Conservation (phyloP, 2,113 vertebrate species). For the Pandion haliaetus region DNA sequence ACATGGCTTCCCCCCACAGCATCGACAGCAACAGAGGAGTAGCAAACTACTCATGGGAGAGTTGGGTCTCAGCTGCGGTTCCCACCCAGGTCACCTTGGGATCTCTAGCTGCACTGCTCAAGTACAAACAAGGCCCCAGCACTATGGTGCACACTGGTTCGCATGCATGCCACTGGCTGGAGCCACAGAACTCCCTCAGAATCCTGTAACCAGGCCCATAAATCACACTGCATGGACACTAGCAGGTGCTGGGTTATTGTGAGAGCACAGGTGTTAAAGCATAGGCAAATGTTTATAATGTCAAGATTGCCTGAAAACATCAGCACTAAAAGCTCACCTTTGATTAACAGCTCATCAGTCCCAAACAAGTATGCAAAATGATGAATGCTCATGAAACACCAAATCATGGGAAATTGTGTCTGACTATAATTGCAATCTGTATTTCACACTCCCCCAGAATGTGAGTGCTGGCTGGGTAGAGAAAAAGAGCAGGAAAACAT, state of each 20-base stretch:
- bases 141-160: fast-evolving
- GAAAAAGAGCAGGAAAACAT: background rate
- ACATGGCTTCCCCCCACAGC: background rate
- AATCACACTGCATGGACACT: background rate
- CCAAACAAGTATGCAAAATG: background rate
- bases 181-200: background rate
- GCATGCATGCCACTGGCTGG: fast-evolving
- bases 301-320: background rate
- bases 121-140: fast-evolving
- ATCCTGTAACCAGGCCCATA: background rate
- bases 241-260: background rate
- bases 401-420: background rate
- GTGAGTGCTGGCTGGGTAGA: background rate
- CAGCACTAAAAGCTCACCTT: background rate
- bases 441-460: background rate
- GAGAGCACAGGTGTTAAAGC: background rate
- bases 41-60: no score
- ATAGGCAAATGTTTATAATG: background rate
- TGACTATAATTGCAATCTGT: background rate
- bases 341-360: background rate
- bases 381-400: background rate
- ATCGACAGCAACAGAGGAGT: background rate
- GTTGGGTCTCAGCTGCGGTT: background rate
- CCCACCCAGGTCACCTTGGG: fast-evolving
- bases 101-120: background rate